Base-by-base conservation (phyloP, 1,140 invertebrate species). In the Daktulosphaira vitifoliae region DNA sequence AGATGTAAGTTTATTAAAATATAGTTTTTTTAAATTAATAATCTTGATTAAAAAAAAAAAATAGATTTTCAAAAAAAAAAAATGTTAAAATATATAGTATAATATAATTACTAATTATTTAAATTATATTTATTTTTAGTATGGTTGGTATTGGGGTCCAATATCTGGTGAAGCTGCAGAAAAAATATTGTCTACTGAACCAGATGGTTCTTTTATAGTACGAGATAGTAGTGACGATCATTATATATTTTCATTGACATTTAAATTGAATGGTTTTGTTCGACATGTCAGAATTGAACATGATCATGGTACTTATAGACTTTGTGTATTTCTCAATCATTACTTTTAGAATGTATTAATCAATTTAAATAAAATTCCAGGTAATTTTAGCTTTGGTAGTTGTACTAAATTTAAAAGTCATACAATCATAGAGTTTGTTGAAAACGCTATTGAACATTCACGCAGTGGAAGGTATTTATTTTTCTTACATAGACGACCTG, bases 111-210 rank as follows among this genome's bases (percentile, higher is more conserved):
- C n/a, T 39, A 39, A n/a, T 39, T n/a, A n/a, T n/a, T n/a, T n/a
- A n/a, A n/a, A n/a, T n/a, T n/a, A n/a, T n/a, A n/a, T n/a, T n/a
- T 71, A 68, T 42, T 81, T 82, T 68, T 73, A 96, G 92, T 92
- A 90, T 77, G 92, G 91, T 44, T 97, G 94, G 94, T 98, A 98
- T 76, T 98, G 94, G 94, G 95, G 95, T 69, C 93, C 94, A 46
- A 83, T 98, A 71, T 92, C 90, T 64, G 90, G 92, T 51, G 91
- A 95, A 76, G 87, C 88, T 65, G 94, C 94, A 1, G 94, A 97
- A 75, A 90, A 91, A 76, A 87, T 96, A 68, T 78, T 98, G 16
- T 88, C 86, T 4, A 92, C 90, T 72, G 93, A 97, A 78, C 92
- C 92, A 2, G 93, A 97, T 75, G 95, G 89, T 9, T 90, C 88